Evolutionary conservation across 92 coral and sea anemone species (phyloP).

Genomic region (Blastomussa wellsi): DNA sequence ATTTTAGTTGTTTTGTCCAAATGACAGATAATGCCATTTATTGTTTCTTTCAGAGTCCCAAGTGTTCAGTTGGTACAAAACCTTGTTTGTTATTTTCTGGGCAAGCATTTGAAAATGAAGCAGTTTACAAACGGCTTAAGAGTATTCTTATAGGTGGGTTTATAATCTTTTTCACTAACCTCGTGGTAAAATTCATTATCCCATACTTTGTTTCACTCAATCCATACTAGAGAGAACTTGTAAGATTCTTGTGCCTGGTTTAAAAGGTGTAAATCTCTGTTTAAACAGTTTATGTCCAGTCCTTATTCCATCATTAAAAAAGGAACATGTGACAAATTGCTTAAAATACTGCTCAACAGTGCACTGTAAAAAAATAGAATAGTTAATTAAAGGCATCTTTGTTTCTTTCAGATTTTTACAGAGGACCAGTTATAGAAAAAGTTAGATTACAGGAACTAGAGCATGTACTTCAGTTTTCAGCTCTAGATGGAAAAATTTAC

Average conservation of each 20-base stretch:
- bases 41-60: slow-evolving; percentile 68
- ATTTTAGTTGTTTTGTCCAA: not conserved
- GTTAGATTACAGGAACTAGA: slow-evolving; percentile 91
- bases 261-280: too few species aligned
- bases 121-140: slow-evolving; percentile 79
- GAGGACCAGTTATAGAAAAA: slow-evolving; percentile 85
- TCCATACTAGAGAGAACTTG: too few species aligned
- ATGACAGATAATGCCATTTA: not conserved
- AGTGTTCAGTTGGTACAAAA: slow-evolving; percentile 89
- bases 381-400: not conserved
- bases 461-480: slow-evolving; percentile 88
- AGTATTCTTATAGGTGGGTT: slow-evolving; percentile 81
- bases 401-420: slow-evolving; percentile 70
- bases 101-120: slow-evolving; percentile 83
- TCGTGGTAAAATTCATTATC: not conserved
- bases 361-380: not conserved
- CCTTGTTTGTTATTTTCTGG: slow-evolving; percentile 95
- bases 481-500: slow-evolving; percentile 72
- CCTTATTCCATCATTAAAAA: not conserved
- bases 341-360: not conserved
- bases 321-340: not conserved
- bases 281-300: too few species aligned
- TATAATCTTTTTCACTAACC: not conserved
- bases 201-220: not conserved
- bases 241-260: too few species aligned